These are phyloP conservation scores for Sander lucioperca DNA, from an alignment of 2,113 vertebrate genomes.

Conservation along the genomic window DNA sequence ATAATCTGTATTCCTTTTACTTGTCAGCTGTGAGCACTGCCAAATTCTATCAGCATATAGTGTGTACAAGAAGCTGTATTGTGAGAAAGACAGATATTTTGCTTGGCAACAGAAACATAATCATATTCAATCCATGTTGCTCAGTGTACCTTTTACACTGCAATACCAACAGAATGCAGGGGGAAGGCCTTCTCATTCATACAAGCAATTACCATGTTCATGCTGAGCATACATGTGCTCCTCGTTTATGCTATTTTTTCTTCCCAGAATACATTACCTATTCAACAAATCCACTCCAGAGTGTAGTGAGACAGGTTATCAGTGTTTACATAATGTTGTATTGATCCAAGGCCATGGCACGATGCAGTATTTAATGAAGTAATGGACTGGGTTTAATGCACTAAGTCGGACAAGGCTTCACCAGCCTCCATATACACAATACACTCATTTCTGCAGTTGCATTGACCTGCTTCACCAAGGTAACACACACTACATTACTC, in stretches of 20 bases:
- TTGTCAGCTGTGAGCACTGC: slow-evolving; percentile 11
- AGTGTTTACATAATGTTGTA: slow-evolving; percentile 61
- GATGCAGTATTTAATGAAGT: slow-evolving; percentile 72
- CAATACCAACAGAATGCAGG: slow-evolving; percentile 40
- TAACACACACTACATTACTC: slow-evolving; percentile 64
- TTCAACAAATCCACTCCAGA: slow-evolving; percentile 58
- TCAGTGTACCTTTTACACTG: slow-evolving; percentile 47
- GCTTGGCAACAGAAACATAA: slow-evolving; percentile 66
- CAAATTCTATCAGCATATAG: slow-evolving; percentile 41
- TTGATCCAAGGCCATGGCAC: slow-evolving; percentile 67
- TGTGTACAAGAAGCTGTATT: slow-evolving; percentile 46
- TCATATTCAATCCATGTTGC: slow-evolving; percentile 62
- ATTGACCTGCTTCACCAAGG: slow-evolving; percentile 60
- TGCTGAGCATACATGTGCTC: slow-evolving; percentile 20
- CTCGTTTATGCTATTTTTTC: slow-evolving; percentile 52
- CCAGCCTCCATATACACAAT: slow-evolving; percentile 34
- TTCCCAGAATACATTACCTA: slow-evolving; percentile 50
- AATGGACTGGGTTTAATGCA: slow-evolving; percentile 63
- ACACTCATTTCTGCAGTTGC: slow-evolving; percentile 57
- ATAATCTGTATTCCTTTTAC: slow-evolving; percentile 2
- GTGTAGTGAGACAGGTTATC: slow-evolving; percentile 53
- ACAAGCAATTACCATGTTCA: slow-evolving; percentile 51
- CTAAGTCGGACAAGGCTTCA: slow-evolving; percentile 34
- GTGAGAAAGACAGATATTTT: slow-evolving; percentile 59
- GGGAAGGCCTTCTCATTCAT: slow-evolving; percentile 53